phyloP scores from a whole-genome alignment of 1,140 invertebrate species.

The Sogatella furcifera region DNA sequence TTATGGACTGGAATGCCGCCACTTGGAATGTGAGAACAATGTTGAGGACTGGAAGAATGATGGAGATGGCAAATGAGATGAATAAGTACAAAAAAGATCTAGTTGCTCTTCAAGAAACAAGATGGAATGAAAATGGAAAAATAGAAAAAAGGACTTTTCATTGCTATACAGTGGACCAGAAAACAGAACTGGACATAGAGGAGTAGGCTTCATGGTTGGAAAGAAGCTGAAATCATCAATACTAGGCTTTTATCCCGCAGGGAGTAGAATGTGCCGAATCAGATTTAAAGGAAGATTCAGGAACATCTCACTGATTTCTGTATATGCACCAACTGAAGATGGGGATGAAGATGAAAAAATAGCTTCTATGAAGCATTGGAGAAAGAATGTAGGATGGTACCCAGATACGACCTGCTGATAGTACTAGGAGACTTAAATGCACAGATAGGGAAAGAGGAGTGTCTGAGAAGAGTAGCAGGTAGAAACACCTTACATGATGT shows the following conservation, averaged over 20 bases:
- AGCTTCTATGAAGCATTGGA: background rate
- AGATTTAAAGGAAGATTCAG: background rate
- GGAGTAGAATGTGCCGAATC: background rate
- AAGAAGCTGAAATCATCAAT: background rate
- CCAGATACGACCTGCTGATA: too few relatives aligned
- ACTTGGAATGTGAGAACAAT: background rate
- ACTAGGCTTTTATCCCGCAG: background rate
- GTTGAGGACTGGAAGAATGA: background rate
- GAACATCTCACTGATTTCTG: background rate
- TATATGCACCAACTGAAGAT: background rate
- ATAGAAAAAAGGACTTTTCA: background rate
- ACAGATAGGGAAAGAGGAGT: too few relatives aligned
- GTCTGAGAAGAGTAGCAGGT: too few relatives aligned
- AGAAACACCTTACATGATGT: too few relatives aligned
- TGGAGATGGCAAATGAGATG: background rate
- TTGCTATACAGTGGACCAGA: too few relatives aligned
- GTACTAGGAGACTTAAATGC: too few relatives aligned
- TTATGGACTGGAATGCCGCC: background rate
- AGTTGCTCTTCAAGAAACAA: background rate
- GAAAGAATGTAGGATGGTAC: slow-evolving; percentile 5
- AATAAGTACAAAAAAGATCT: background rate
- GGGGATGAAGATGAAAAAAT: background rate
- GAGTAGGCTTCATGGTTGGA: background rate
- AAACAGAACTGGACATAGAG: background rate
- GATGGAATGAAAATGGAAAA: background rate